These are phyloP conservation scores for Fragum sueziense DNA, from an alignment of 2,888 invertebrate genomes.

Conservation along the genomic window DNA sequence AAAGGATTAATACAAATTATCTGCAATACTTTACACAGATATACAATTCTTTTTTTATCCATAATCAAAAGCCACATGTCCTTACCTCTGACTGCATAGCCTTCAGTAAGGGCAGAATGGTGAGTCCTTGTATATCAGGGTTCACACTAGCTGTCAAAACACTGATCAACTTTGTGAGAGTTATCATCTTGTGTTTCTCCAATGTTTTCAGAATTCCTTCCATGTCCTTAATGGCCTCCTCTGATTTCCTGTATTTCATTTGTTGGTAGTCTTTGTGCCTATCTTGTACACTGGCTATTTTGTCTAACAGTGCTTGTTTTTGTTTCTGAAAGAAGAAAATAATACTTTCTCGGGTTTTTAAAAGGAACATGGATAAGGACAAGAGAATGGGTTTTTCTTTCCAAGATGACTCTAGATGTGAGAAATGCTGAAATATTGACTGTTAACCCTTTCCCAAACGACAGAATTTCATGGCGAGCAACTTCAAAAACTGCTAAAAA, in stretches of 20 bases:
- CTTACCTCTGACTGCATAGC: slow-evolving; percentile 48
- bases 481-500: no score
- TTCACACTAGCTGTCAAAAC: background rate
- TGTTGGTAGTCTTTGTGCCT: slow-evolving; percentile 36
- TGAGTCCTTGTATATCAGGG: slow-evolving; percentile 7
- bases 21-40: no score
- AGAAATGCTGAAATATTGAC: no score
- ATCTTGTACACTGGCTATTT: slow-evolving; percentile 23
- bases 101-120: slow-evolving; percentile 22
- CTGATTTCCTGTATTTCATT: slow-evolving; percentile 22
- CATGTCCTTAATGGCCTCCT: background rate
- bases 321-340: slow-evolving; percentile 12
- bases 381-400: no score
- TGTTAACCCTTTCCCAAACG: no score
- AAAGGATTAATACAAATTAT: no score
- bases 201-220: slow-evolving; percentile 32
- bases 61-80: no score
- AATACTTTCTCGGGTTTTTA: background rate
- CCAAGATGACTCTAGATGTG: no score
- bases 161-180: background rate
- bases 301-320: slow-evolving; percentile 26
- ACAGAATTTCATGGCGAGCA: no score
- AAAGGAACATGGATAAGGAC: no score
- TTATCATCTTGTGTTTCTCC: slow-evolving; percentile 21
- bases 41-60: no score